These are phyloP conservation scores for Rhinogobio ventralis DNA, from an alignment of 2,797 vertebrate genomes.

Conservation along the genomic window DNA sequence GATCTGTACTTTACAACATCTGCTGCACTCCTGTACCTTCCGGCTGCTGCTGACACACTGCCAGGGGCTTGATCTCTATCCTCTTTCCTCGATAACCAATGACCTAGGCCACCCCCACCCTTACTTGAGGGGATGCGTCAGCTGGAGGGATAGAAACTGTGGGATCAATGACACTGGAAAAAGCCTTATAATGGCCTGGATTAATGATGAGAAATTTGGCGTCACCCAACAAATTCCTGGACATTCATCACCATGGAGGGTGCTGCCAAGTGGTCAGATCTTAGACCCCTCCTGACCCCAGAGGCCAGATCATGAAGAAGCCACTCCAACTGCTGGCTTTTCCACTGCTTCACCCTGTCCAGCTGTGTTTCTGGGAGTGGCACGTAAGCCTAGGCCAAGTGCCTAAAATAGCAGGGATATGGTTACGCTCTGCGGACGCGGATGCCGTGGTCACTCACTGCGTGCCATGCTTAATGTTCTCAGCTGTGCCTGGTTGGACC, in stretches of 20 bases:
- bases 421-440: slow-evolving; percentile 38
- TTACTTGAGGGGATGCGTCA: slow-evolving; percentile 83
- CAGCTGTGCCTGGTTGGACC: slow-evolving; percentile 19
- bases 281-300: slow-evolving; percentile 73
- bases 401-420: slow-evolving; percentile 55
- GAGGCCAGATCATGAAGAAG: slow-evolving; percentile 69
- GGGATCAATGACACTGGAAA: slow-evolving; percentile 91
- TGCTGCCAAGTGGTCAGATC: slow-evolving; percentile 78
- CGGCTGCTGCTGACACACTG: slow-evolving; percentile 73
- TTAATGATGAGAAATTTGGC: slow-evolving; percentile 99
- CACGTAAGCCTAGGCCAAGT: slow-evolving; percentile 17
- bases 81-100: slow-evolving; percentile 61
- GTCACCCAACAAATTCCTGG: slow-evolving; percentile 83
- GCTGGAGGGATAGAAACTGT: slow-evolving; percentile 66
- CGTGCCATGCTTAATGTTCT: slow-evolving; percentile 36
- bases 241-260: slow-evolving; percentile 91
- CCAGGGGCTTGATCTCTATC: slow-evolving; percentile 64
- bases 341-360: slow-evolving; percentile 36
- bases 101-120: slow-evolving; percentile 70
- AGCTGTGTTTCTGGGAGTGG: slow-evolving; percentile 35
- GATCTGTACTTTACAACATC: slow-evolving; percentile 57
- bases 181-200: slow-evolving; percentile 89
- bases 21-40: slow-evolving; percentile 63
- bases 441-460: slow-evolving; percentile 22
- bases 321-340: slow-evolving; percentile 35